These are phyloP conservation scores for Dipodomys merriami DNA, from an alignment of 2,113 vertebrate genomes.

Conservation along the genomic window DNA sequence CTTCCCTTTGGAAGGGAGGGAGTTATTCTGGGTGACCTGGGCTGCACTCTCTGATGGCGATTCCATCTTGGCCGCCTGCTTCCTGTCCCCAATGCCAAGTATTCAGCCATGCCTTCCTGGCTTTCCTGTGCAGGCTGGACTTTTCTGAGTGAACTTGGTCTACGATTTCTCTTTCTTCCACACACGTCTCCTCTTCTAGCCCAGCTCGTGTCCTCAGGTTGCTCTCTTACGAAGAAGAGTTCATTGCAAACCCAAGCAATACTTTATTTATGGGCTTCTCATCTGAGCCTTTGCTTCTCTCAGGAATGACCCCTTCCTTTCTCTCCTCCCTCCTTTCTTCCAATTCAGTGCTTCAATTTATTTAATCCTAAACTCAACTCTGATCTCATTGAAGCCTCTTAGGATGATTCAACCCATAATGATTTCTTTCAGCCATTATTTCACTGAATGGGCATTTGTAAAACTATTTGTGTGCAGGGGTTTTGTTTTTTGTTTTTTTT, in stretches of 20 bases:
- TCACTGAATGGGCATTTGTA: not conserved
- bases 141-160: not conserved
- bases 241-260: not conserved
- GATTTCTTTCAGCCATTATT: not conserved
- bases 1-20: slow-evolving; percentile 24
- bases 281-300: not conserved
- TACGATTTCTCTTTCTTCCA: not conserved
- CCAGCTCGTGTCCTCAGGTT: not conserved
- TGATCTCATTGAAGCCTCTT: not conserved
- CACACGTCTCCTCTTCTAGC: not conserved
- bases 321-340: not conserved
- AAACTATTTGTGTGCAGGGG: no score
- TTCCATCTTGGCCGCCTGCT: slow-evolving; percentile 67
- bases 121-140: not conserved
- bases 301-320: not conserved
- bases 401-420: not conserved
- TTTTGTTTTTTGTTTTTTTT: not conserved
- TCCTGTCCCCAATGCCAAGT: slow-evolving; percentile 49
- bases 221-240: not conserved
- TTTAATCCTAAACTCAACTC: not conserved
- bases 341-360: not conserved
- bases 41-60: slow-evolving; percentile 54
- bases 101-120: slow-evolving; percentile 16
- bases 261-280: not conserved
- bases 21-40: slow-evolving; percentile 57